Evolutionary conservation across 2,113 vertebrate species (phyloP), one percentile per base, ranked within the genome.

Genomic region (Nesoenas mayeri): DNA sequence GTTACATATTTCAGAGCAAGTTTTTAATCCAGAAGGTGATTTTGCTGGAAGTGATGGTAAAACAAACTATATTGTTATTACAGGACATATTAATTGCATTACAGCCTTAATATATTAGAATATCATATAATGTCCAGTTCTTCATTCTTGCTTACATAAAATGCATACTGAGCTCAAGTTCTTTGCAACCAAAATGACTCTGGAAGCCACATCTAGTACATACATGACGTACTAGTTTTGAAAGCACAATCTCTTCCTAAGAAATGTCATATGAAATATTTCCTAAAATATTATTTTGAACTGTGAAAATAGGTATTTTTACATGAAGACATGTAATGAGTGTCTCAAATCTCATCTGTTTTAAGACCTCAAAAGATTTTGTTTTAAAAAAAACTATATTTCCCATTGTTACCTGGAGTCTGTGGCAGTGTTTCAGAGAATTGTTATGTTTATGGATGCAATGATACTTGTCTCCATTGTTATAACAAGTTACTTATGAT

Each of bases 21-120:
- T 90, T 96, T 96, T 88, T 71, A 90, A 80, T 93, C 42, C 82
- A 94, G 82, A 90, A 89, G 54, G 54, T 65, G n/a, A 51, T 77
- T 90, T 95, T 67, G 73, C 34, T 51, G 31, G 8, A 25, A 81
- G 10, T 75, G 28, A 36, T 54, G 18, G 83, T 26, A 85, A 70
- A 87, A 57, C 24, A 82, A 16, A 40, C 31, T 70, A 10, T 58
- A 70, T 42, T 38, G 85, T 90, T 88, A 66, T 77, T 95, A 85
- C 14, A 25, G 11, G 11, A 17, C 7, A 31, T 53, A 88, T 70
- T 70, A 80, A 80, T 74, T 73, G 6, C 13, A 34, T 88, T 92
- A 34, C 8, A 25, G 5, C 10, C 6, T 77, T 65, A 61, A 57
- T 16, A 47, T 6, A 18, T 47, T 60, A 65, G 4, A 69, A 79